Base-by-base conservation (phyloP, 2,113 vertebrate species). In the Xenopus laevis region DNA sequence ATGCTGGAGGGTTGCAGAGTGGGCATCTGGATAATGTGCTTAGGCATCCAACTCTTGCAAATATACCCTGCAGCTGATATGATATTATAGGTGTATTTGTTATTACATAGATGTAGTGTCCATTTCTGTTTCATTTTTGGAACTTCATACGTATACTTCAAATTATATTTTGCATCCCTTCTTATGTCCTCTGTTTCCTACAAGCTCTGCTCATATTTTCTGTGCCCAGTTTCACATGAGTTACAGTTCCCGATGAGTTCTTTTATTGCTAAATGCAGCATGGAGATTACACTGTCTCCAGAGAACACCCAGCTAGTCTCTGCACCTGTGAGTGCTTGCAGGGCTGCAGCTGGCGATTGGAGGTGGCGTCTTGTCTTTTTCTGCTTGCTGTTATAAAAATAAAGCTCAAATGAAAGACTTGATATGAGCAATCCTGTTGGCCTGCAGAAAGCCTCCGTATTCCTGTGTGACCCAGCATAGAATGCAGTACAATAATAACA, bases 231-330 rank as follows among this genome's bases (percentile, higher is more conserved):
- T 47, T 62, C 18, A 27, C 44, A 8, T 46, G 57, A 50, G 18
- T 30, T 61, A 7, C n/a, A 71, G 11, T 10, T 61, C 16, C 20
- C 15, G 44, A 71, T 50, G 58, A 13, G 21, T 61, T 45, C 68
- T 45, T 71, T 71, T 71, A 23, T 18, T 59, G 55, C 55, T 71
- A 71, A 44, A 46, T 64, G 47, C 46, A 53, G 50, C 20, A 15
- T 73, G 61, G 62, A 57, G 62, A 17, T 23, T 50, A n/a, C 62
- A 3, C 10, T 12, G 62, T 65, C 50, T 65, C 62, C 4, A 16
- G 62, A 57, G 62, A 72, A 57, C 61, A 65, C 71, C 71, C 71
- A 55, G 46, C 13, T 27, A 12, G 71, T 57, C 21, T 72, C 47
- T 7, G 30, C 62, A 57, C 61, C 71, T 57, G 71, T 72, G 71